Percentiles rank a stretch among this genome's conserved stretches.
Evolutionary conservation across 2,888 invertebrate species (phyloP).

Genomic region (Trichogramma evanescens): DNA sequence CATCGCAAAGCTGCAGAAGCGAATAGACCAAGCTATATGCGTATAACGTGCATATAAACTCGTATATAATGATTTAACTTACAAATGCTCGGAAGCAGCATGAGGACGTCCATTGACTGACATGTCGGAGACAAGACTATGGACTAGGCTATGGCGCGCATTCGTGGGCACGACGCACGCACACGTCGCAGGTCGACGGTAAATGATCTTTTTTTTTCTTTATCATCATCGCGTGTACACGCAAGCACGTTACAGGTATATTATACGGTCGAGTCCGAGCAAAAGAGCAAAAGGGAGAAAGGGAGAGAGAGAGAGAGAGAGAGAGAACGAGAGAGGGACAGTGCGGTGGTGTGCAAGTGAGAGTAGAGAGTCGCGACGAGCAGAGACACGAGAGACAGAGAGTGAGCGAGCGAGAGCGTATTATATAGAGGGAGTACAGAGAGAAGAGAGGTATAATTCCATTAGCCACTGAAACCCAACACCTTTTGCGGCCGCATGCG

Average conservation of each 20-base stretch:
- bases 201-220: too few species aligned
- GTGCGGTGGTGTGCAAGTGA: not conserved
- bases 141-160: not conserved
- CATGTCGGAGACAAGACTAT: not conserved
- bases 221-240: conserved; percentile 9
- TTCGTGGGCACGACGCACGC: conserved; percentile 12
- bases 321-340: conserved; percentile 9
- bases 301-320: conserved; percentile 5
- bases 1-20: too few species aligned
- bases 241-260: not conserved
- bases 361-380: not conserved
- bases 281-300: not conserved
- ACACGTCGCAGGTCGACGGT: too few species aligned
- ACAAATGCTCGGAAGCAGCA: not conserved
- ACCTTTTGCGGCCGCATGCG: conserved; percentile 23
- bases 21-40: too few species aligned
- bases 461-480: conserved; percentile 44
- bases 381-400: conserved; percentile 6
- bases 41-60: too few species aligned
- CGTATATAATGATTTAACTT: not conserved
- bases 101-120: conserved; percentile 1
- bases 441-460: conserved; percentile 34
- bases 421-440: not conserved
- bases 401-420: not conserved
- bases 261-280: too few species aligned